A percentile compares a stretch with the other conserved stretches of the same genome.
phyloP scores from a whole-genome alignment of 2,113 vertebrate genomes.

The Isichthys henryi region DNA sequence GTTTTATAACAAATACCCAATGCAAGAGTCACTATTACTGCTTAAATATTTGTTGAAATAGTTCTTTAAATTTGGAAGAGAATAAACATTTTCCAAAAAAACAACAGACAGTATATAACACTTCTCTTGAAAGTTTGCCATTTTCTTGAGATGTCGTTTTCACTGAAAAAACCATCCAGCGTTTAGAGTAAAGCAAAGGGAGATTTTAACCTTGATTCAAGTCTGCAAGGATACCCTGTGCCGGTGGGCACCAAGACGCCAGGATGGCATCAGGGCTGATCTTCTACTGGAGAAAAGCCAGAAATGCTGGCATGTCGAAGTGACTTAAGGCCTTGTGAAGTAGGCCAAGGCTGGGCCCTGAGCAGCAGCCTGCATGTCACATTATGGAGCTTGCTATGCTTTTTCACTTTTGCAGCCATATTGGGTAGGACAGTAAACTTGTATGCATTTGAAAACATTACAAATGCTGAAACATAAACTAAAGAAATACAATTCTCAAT shows the following conservation, averaged over 20 bases:
- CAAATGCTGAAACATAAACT: not conserved
- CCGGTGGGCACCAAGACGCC: not conserved
- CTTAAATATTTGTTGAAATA: not conserved
- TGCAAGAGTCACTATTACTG: not conserved
- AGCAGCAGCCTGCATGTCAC: not conserved
- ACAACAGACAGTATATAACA: not conserved
- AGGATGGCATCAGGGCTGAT: not conserved
- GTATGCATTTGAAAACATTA: not conserved
- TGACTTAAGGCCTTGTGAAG: not conserved
- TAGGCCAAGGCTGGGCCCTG: not conserved
- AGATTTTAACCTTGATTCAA: conserved; percentile 1
- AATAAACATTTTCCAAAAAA: not conserved
- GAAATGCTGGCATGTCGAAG: conserved; percentile 1
- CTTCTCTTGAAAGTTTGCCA: not conserved
- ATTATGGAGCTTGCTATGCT: not conserved
- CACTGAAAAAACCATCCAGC: not conserved
- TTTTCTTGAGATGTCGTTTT: not conserved
- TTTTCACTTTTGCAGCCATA: not conserved
- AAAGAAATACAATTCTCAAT: not conserved
- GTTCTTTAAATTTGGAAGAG: not conserved
- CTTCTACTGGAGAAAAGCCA: not conserved
- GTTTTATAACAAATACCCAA: not conserved
- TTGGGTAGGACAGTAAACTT: not conserved
- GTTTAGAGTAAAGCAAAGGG: not conserved
- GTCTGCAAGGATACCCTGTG: not conserved